phyloP scores from a whole-genome alignment of 2,797 vertebrate species.

The Sternotherus odoratus region DNA sequence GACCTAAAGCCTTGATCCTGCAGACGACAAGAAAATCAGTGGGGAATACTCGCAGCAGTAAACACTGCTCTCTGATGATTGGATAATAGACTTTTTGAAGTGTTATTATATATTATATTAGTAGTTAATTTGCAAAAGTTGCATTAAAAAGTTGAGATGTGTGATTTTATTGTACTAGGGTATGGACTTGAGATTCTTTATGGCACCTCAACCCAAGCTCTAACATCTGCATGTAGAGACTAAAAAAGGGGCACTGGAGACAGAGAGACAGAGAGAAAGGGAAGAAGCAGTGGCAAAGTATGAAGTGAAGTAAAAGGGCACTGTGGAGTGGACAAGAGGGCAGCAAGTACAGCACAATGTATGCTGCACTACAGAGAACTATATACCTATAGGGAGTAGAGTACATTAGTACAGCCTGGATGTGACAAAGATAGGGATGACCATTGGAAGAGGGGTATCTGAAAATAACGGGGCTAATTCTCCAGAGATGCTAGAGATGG shows the following conservation, averaged over 20 bases:
- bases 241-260: background rate
- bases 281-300: background rate
- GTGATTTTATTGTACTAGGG: background rate
- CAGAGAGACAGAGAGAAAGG: background rate
- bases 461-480: too few species aligned
- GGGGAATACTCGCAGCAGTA: background rate
- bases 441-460: background rate
- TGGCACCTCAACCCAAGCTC: background rate
- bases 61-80: background rate
- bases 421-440: background rate
- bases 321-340: background rate
- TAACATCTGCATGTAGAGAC: background rate
- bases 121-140: slow-evolving; percentile 12
- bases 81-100: background rate
- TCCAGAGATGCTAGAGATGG: background rate
- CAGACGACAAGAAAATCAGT: background rate
- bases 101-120: background rate
- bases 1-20: background rate
- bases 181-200: background rate
- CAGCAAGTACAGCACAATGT: background rate
- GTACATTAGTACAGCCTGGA: background rate
- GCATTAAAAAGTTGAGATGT: background rate
- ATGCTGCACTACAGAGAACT: background rate
- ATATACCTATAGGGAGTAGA: background rate
- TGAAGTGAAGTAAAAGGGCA: background rate